phyloP scores from a whole-genome alignment of 2,113 vertebrate genomes.

The Chiloscyllium plagiosum region DNA sequence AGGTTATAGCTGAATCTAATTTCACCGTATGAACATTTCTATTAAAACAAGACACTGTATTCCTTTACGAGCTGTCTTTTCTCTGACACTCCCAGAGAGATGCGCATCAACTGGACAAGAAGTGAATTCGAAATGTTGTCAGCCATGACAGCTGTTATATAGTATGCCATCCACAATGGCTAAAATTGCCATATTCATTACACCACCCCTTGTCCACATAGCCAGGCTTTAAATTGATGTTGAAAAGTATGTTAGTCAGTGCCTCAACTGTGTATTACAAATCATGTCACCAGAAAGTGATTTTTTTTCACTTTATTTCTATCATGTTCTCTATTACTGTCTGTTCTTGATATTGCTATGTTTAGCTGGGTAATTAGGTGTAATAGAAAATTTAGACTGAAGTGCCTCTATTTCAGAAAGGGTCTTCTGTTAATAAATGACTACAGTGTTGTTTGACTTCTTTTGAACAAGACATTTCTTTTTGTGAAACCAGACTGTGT shows the following conservation, averaged over 20 bases:
- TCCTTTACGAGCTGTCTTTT: slow-evolving; percentile 24
- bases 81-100: slow-evolving; percentile 29
- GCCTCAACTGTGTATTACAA: slow-evolving; percentile 26
- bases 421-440: slow-evolving; percentile 10
- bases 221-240: slow-evolving; percentile 33
- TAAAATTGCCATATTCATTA: slow-evolving; percentile 35
- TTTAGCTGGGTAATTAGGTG: slow-evolving; percentile 32
- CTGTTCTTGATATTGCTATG: slow-evolving; percentile 14
- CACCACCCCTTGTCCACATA: slow-evolving; percentile 28
- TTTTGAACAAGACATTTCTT: neutral
- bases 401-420: slow-evolving; percentile 24
- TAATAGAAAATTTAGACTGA: slow-evolving; percentile 20
- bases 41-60: slow-evolving; percentile 29
- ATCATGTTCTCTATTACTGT: neutral
- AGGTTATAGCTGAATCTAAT: slow-evolving; percentile 28
- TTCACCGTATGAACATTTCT: slow-evolving; percentile 24
- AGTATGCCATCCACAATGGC: slow-evolving; percentile 27
- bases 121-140: slow-evolving; percentile 31
- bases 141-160: slow-evolving; percentile 23
- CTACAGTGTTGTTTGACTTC: slow-evolving; percentile 25
- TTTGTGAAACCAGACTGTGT: neutral
- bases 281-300: slow-evolving; percentile 5
- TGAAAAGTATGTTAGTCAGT: slow-evolving; percentile 34
- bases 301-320: slow-evolving; percentile 29
- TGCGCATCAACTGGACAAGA: slow-evolving; percentile 33